phyloP scores from a whole-genome alignment of 2,113 vertebrate genomes.

The Stigmatopora argus region DNA sequence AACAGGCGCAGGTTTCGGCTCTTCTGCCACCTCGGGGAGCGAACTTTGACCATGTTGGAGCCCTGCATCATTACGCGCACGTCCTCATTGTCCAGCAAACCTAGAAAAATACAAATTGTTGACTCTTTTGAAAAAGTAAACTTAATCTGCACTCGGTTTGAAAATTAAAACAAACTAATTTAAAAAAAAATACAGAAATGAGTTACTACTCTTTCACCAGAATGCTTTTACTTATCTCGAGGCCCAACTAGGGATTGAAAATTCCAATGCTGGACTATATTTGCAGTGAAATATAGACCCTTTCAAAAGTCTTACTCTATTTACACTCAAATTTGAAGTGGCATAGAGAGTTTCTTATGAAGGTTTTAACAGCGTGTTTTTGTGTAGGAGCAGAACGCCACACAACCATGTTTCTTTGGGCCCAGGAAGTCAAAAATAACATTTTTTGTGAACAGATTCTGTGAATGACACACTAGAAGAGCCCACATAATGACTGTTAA shows the following conservation, averaged over 20 bases:
- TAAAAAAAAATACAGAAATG: background rate
- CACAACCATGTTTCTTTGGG: background rate
- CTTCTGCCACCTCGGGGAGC: constrained; percentile 75
- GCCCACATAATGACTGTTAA: background rate
- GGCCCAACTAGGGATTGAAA: background rate
- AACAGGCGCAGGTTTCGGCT: constrained; percentile 78
- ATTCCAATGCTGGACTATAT: background rate
- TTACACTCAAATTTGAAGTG: background rate
- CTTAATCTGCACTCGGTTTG: no score
- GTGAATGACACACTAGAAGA: background rate
- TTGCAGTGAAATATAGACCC: background rate
- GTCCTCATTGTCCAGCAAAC: constrained; percentile 83
- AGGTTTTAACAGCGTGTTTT: background rate
- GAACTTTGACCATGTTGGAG: constrained; percentile 84
- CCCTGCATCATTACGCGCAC: constrained; percentile 82
- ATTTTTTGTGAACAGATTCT: background rate
- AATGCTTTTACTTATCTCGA: no score
- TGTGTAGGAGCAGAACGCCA: background rate
- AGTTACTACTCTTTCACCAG: background rate
- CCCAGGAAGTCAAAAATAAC: background rate
- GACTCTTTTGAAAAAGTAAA: no score
- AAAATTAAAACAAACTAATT: no score
- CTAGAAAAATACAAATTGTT: constrained; percentile 55
- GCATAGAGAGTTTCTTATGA: background rate
- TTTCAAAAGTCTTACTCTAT: background rate